Percentiles rank a stretch among this genome's conserved stretches.
These are phyloP conservation scores for Syngnathoides biaculeatus DNA, from an alignment of 2,113 vertebrate genomes.

Conservation along the genomic window DNA sequence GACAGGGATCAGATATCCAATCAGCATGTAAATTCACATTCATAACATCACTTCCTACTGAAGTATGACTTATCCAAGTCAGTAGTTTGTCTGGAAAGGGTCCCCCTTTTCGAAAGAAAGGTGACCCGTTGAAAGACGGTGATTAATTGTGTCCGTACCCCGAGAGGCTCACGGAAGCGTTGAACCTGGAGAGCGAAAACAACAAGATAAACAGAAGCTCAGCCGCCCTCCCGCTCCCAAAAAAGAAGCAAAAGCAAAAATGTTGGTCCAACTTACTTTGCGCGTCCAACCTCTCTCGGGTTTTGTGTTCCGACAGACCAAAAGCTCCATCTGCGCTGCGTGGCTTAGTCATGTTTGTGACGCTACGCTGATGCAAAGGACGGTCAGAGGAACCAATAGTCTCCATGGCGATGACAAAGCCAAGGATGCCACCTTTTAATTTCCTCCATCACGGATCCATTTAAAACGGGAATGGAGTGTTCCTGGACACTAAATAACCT, in stretches of 20 bases:
- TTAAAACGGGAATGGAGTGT: slow-evolving; percentile 54
- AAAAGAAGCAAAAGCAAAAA: neutral
- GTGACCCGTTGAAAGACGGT: neutral
- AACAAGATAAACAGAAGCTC: slow-evolving; percentile 2
- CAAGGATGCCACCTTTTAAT: slow-evolving; percentile 51
- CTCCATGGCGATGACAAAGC: slow-evolving; percentile 56
- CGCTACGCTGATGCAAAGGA: slow-evolving; percentile 28
- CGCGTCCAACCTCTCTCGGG: neutral
- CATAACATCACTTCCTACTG: too few species aligned
- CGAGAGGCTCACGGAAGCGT: neutral
- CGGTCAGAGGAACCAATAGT: slow-evolving; percentile 42
- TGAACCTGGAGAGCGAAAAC: slow-evolving; percentile 8
- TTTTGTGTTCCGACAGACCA: slow-evolving; percentile 7
- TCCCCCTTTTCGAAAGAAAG: neutral
- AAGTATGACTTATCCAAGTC: too few species aligned
- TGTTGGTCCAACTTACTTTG: neutral
- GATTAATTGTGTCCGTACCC: neutral
- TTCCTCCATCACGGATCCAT: slow-evolving; percentile 46
- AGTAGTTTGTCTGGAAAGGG: too few species aligned
- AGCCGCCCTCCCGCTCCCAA: too few species aligned
- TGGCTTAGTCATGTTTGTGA: slow-evolving; percentile 31
- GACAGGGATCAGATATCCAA: too few species aligned
- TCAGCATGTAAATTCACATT: too few species aligned
- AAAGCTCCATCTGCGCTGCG: slow-evolving; percentile 13
- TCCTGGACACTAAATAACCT: slow-evolving; percentile 48